Conservation (phyloP, 2,113 vertebrate species). For the Anarhynchus alexandrinus region DNA sequence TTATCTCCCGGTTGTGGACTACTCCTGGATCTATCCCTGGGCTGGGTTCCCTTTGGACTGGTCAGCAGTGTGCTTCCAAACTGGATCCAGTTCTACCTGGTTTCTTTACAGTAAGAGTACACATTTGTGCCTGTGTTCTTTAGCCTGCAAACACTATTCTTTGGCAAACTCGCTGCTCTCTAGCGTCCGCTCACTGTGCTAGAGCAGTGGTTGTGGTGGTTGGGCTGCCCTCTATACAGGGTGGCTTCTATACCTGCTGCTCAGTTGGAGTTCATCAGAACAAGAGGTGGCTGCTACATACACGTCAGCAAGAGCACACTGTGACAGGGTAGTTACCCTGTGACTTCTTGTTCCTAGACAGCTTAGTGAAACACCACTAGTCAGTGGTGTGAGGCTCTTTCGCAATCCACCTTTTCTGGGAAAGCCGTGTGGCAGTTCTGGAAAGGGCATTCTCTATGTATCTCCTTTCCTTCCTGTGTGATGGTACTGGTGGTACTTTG, state of each 20-base stretch:
- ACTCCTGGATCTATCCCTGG: background rate
- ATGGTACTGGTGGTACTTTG: background rate
- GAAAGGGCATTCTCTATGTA: background rate
- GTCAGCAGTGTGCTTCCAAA: background rate
- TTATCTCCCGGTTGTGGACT: background rate
- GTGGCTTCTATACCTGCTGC: background rate
- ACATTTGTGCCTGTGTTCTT: background rate
- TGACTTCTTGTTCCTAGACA: background rate
- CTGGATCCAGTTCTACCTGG: background rate
- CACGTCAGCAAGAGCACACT: background rate
- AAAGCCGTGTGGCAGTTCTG: background rate
- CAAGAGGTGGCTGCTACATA: too few species aligned
- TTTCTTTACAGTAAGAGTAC: rapidly evolving
- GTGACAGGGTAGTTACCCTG: background rate
- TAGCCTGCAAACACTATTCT: background rate
- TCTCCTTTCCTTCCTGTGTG: background rate
- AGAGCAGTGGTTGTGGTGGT: background rate
- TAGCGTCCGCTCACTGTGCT: background rate
- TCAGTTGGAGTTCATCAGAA: background rate
- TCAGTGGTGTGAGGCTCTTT: background rate
- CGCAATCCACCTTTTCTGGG: background rate
- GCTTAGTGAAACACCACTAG: background rate
- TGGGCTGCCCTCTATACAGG: background rate
- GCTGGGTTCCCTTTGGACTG: background rate
- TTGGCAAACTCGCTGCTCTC: background rate